A percentile compares a stretch with the other conserved stretches of the same genome.
phyloP scores from a whole-genome alignment of 2,113 vertebrate genomes.

The Oplegnathus fasciatus region DNA sequence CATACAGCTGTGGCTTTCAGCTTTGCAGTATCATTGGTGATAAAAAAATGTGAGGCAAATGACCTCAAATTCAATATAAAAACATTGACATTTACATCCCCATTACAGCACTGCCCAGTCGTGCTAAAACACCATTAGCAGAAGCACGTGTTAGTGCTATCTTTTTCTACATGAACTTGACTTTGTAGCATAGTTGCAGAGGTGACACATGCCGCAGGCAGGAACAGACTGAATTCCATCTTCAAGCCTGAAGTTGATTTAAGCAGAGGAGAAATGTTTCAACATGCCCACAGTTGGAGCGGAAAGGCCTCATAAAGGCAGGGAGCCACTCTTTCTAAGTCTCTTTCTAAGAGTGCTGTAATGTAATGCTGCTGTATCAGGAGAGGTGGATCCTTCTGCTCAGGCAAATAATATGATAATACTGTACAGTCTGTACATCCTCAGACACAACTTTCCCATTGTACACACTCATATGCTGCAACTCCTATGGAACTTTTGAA shows the following conservation, averaged over 20 bases:
- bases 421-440: not conserved
- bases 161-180: constrained; percentile 7
- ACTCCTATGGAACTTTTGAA: not conserved
- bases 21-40: not conserved
- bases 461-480: no score
- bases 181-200: constrained; percentile 41
- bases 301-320: constrained; percentile 11
- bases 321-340: not conserved
- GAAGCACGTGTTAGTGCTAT: constrained; percentile 26
- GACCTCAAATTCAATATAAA: not conserved
- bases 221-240: constrained; percentile 61
- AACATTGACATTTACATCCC: not conserved
- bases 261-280: constrained; percentile 60
- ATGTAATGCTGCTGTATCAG: not conserved
- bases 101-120: not conserved
- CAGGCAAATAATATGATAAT: not conserved
- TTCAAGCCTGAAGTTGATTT: constrained; percentile 54
- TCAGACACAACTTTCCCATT: not conserved
- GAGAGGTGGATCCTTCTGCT: not conserved
- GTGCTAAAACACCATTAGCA: constrained; percentile 3
- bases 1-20: not conserved
- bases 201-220: constrained; percentile 61
- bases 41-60: not conserved
- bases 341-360: not conserved
- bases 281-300: constrained; percentile 52